phyloP scores from a whole-genome alignment of 2,888 invertebrate genomes.

The Nephrocerus scutellatus region DNA sequence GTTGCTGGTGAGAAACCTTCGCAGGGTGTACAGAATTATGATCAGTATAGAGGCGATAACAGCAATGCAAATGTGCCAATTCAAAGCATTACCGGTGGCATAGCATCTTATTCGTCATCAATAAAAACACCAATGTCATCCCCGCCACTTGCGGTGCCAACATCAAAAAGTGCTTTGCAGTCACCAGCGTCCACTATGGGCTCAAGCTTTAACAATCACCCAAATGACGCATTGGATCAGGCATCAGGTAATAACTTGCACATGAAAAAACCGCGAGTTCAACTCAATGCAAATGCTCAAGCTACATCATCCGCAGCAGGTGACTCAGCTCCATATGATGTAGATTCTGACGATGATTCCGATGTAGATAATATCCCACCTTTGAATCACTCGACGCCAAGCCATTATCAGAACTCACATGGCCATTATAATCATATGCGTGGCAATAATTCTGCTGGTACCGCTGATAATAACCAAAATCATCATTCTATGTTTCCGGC shows the following conservation, averaged over 20 bases:
- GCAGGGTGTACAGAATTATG: slow-evolving; percentile 14
- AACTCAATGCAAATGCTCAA: slow-evolving; percentile 23
- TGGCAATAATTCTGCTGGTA: no score
- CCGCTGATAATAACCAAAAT: slow-evolving; percentile 8
- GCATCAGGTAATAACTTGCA: slow-evolving; percentile 33
- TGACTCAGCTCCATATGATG: slow-evolving; percentile 18
- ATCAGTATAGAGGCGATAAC: slow-evolving; percentile 16
- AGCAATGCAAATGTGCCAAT: slow-evolving; percentile 15
- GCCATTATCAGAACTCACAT: slow-evolving; percentile 27
- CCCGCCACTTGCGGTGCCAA: slow-evolving; percentile 28
- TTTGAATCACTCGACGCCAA: slow-evolving; percentile 32
- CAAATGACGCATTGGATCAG: slow-evolving; percentile 33
- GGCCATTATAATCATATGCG: slow-evolving; percentile 25
- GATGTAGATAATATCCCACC: slow-evolving; percentile 37
- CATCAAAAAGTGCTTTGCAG: not conserved
- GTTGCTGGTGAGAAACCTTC: slow-evolving; percentile 26
- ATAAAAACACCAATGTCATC: slow-evolving; percentile 44
- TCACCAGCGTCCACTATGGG: slow-evolving; percentile 12
- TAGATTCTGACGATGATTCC: slow-evolving; percentile 39
- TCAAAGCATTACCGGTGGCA: no score
- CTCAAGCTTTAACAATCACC: slow-evolving; percentile 26
- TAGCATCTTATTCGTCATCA: slow-evolving; percentile 45
- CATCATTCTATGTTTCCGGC: slow-evolving; percentile 34
- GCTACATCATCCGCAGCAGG: not conserved
- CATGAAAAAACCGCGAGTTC: slow-evolving; percentile 41